Conservation (phyloP, 2,113 vertebrate species). For the Sceloporus undulatus region DNA sequence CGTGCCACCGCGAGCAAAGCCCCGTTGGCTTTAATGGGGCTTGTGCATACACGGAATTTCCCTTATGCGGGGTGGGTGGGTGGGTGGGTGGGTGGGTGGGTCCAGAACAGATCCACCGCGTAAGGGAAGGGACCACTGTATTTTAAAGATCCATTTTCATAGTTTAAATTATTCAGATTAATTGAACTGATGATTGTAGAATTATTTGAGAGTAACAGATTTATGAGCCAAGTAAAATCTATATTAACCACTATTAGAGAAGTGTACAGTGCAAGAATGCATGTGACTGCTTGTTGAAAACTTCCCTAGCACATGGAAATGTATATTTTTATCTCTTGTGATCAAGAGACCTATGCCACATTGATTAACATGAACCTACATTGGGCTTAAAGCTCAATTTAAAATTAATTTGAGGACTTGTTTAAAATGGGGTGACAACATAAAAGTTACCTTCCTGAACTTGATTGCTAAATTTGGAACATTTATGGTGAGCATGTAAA, state of each 20-base stretch:
- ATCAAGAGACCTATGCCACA: background rate
- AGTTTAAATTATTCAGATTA: slow-evolving; percentile 6
- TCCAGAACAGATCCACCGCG: too few species aligned
- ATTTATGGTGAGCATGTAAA: background rate
- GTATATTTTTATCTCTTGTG: background rate
- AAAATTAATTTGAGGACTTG: background rate
- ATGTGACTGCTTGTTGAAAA: background rate
- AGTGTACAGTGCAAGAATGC: background rate
- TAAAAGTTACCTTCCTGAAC: background rate
- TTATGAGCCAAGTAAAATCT: slow-evolving; percentile 3
- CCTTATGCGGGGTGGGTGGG: too few species aligned
- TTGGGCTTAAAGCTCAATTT: background rate
- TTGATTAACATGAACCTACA: background rate
- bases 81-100: too few species aligned
- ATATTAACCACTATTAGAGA: background rate
- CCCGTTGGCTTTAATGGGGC: too few species aligned
- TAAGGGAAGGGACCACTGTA: too few species aligned
- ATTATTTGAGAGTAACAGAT: slow-evolving; percentile 14
- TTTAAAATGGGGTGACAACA: background rate
- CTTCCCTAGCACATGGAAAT: background rate
- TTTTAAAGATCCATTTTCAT: background rate
- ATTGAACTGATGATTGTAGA: slow-evolving; percentile 4
- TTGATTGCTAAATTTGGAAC: background rate
- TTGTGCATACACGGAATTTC: too few species aligned
- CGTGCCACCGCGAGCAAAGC: too few species aligned